Conservation (phyloP, 2,113 vertebrate species). For the Lophotis ruficrista region DNA sequence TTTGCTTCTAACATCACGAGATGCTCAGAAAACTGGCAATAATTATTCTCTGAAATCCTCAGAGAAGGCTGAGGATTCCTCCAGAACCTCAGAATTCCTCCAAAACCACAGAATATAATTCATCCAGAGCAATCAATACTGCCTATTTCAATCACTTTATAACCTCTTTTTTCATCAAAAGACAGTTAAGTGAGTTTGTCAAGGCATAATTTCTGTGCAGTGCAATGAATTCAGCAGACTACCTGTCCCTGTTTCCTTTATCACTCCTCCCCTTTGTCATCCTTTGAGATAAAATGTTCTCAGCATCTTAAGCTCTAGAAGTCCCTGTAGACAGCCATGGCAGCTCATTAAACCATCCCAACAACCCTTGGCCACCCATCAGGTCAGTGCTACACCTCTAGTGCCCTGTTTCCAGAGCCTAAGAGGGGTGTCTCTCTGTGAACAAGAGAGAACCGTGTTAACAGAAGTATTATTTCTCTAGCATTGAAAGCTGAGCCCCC, state of each 20-base stretch:
- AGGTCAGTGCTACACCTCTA: neutral
- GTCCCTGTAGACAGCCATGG: neutral
- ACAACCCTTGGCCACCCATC: neutral
- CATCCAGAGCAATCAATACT: neutral
- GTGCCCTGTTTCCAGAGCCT: neutral
- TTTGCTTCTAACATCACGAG: neutral
- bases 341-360: neutral
- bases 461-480: neutral
- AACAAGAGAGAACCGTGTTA: neutral
- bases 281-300: neutral
- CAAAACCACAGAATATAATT: neutral
- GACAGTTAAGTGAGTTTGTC: neutral
- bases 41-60: neutral
- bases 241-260: neutral
- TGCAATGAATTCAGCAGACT: neutral
- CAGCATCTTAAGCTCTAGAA: neutral
- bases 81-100: neutral
- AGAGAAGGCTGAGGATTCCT: neutral
- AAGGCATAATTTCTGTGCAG: neutral
- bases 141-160: neutral
- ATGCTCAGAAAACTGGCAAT: neutral
- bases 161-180: neutral
- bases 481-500: neutral
- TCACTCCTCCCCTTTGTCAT: neutral
- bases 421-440: neutral